A percentile compares a stretch with the other conserved stretches of the same genome.
Conservation (phyloP, 2,888 invertebrate genomes). For the Leucozona laternaria region DNA sequence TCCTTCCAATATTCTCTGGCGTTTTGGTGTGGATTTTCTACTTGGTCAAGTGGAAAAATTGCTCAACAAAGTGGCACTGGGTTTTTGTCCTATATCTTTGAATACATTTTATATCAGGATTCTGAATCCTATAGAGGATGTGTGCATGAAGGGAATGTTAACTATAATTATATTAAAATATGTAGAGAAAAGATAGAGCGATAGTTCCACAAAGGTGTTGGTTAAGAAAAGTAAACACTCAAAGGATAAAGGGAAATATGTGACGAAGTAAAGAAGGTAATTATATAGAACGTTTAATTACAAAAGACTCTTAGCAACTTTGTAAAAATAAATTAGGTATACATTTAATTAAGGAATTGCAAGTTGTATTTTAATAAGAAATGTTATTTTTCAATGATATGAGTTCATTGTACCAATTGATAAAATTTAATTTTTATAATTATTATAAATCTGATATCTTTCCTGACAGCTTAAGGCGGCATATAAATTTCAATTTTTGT, state of each 20-base stretch:
- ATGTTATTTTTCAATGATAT: too few species aligned
- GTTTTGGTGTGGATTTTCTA: constrained; percentile 46
- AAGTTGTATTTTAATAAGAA: too few species aligned
- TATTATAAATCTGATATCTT: too few species aligned
- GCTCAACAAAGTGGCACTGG: constrained; percentile 37
- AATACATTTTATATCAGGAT: not conserved
- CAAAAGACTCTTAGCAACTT: not conserved
- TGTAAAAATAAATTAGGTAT: too few species aligned
- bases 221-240: not conserved
- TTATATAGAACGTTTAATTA: not conserved
- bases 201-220: not conserved
- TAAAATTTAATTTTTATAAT: too few species aligned
- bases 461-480: too few species aligned
- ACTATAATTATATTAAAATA: not conserved
- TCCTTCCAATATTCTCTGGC: constrained; percentile 1
- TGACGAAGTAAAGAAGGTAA: too few species aligned
- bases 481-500: too few species aligned
- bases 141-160: not conserved
- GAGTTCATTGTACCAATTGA: too few species aligned
- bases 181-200: not conserved
- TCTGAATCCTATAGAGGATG: not conserved
- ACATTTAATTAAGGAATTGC: too few species aligned
- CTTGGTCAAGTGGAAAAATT: constrained; percentile 53
- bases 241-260: too few species aligned
- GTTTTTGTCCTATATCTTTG: constrained; percentile 14